phyloP scores from a whole-genome alignment of 2,888 invertebrate species.

The Torymus texanus region DNA sequence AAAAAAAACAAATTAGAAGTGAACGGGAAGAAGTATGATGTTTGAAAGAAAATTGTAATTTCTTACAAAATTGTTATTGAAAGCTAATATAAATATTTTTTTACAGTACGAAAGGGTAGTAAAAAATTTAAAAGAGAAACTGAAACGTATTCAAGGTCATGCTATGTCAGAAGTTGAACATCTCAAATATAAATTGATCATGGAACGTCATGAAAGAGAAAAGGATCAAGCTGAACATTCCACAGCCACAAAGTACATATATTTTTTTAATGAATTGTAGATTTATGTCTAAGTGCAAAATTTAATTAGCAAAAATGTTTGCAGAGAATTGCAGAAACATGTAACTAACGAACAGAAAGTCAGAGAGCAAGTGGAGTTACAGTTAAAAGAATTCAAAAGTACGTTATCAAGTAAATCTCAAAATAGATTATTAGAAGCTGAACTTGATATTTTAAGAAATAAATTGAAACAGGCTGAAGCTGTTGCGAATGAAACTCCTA shows the following conservation, averaged over 20 bases:
- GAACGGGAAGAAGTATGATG: conserved; percentile 76
- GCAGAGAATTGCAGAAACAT: conserved; percentile 86
- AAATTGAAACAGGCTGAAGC: conserved; percentile 82
- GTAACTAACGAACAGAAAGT: conserved; percentile 84
- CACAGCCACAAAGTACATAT: conserved; percentile 82
- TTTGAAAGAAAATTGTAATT: conserved; percentile 15
- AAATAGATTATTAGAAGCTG: conserved; percentile 78
- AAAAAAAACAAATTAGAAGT: conserved; percentile 80
- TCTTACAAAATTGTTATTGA: conserved; percentile 4
- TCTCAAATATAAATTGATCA: conserved; percentile 83
- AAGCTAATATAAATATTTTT: conserved; percentile 37
- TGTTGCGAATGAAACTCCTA: conserved; percentile 79
- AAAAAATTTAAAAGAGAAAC: conserved; percentile 79
- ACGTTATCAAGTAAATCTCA: conserved; percentile 74
- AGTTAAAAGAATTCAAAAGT: conserved; percentile 77
- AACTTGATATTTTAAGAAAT: conserved; percentile 80
- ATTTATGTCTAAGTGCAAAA: background rate
- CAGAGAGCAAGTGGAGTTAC: conserved; percentile 85
- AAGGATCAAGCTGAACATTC: conserved; percentile 87
- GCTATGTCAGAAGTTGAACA: conserved; percentile 81
- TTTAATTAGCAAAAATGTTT: conserved; percentile 59
- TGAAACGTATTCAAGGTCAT: conserved; percentile 78
- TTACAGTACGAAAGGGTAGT: conserved; percentile 80
- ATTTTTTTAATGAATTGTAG: conserved; percentile 11
- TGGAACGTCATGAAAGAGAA: conserved; percentile 88